Base-by-base conservation (phyloP, 2,797 vertebrate species). In the Tadarida brasiliensis region DNA sequence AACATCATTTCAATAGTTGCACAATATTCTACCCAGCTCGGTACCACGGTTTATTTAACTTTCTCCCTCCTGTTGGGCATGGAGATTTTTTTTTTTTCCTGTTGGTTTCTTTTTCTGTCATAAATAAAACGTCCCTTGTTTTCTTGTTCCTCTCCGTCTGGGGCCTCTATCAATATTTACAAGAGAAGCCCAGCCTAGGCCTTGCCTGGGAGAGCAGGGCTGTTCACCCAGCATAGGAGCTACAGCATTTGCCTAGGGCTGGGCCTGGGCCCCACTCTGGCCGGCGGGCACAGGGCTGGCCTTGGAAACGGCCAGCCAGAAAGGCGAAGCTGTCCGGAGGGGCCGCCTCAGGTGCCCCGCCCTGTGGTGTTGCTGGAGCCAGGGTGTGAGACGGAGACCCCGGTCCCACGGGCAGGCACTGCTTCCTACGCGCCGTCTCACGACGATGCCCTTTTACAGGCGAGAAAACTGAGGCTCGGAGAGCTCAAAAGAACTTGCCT, bases 41-140 rank as follows among this genome's bases (percentile, higher is more conserved):
- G 71, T 15, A 30, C 74, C 80, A 2, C 1, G 22, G 77, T 89
- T 94, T 97, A 91, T 96, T 97, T 97, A 97, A 94, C 93, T 61
- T 3, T 44, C 26, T 20, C 11, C 67, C 61, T 90, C 95, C 87
- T 24, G 39, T 87, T 44, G 61, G 19, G 94, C 54, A 51, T 91
- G 70, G 70, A 74, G 83, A 47, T 67, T 70, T 39, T 70, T 24
- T 67, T 33, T 35, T 39, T 39, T 65, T 93, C 96, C 87, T n/a
- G 63, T 85, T 49, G 65, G 19, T 71, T 56, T 35, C 74, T 92
- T 94, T 96, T 71, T 67, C 85, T 35, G 19, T 87, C 91, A 95
- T 35, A 96, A 97, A 98, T 95, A 97, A 97, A 97, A 94, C 0
- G 0, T 44, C 70, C 65, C 95, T 96, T 97, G 97, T 97, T 95